Evolutionary conservation across 2,113 vertebrate species (phyloP).

Genomic region (Toxotes chatareus): DNA sequence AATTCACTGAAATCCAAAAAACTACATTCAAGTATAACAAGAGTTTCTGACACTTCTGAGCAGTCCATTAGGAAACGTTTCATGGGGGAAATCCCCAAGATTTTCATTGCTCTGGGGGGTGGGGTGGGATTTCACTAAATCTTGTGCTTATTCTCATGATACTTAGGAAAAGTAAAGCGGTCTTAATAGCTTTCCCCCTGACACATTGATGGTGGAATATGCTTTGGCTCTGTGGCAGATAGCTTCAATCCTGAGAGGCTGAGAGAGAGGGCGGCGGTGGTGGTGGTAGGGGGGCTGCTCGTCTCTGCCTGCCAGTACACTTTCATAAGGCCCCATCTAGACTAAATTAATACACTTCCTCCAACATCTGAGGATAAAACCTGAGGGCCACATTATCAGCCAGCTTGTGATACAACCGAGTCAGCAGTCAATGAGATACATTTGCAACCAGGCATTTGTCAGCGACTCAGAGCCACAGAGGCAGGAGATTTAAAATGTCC

Average conservation of each 20-base stretch:
- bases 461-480: slow-evolving; percentile 66
- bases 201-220: slow-evolving; percentile 80
- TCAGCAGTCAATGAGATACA: slow-evolving; percentile 79
- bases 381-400: slow-evolving; percentile 74
- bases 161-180: slow-evolving; percentile 83
- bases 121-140: slow-evolving; percentile 80
- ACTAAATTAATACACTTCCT: slow-evolving; percentile 76
- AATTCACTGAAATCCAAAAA: slow-evolving; percentile 60
- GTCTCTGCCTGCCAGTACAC: slow-evolving; percentile 55
- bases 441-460: slow-evolving; percentile 78
- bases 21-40: slow-evolving; percentile 59
- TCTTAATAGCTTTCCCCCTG: slow-evolving; percentile 82
- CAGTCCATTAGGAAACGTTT: slow-evolving; percentile 75
- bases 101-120: slow-evolving; percentile 65
- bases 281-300: slow-evolving; percentile 21
- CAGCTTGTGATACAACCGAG: slow-evolving; percentile 68
- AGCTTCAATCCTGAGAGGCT: slow-evolving; percentile 71
- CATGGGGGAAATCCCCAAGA: slow-evolving; percentile 75
- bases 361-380: slow-evolving; percentile 78
- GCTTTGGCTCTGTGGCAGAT: slow-evolving; percentile 71
- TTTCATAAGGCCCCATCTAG: slow-evolving; percentile 69
- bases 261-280: slow-evolving; percentile 16
- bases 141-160: slow-evolving; percentile 82
- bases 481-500: slow-evolving; percentile 78
- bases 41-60: slow-evolving; percentile 76